These are phyloP conservation scores for Ailuropoda melanoleuca DNA, from an alignment of 2,113 vertebrate genomes.

Conservation along the genomic window DNA sequence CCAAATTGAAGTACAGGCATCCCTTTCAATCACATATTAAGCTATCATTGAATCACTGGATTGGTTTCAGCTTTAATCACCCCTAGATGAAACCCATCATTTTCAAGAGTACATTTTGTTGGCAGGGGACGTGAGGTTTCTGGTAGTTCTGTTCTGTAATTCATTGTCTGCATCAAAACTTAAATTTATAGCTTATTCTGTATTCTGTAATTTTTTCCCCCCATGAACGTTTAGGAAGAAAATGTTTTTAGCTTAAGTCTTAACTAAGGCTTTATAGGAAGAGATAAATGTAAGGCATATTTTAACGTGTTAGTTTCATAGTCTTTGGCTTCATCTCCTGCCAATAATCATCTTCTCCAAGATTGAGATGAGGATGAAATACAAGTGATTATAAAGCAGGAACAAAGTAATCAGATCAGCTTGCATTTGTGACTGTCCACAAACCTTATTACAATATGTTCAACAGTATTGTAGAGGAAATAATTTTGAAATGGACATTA, in stretches of 20 bases:
- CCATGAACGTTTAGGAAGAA: neutral
- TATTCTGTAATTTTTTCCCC: neutral
- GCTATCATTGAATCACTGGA: neutral
- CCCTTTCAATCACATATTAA: conserved; percentile 31
- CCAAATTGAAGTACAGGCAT: neutral
- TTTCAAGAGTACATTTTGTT: conserved; percentile 52
- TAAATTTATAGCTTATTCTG: conserved; percentile 30
- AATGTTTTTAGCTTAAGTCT: neutral
- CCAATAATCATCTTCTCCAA: neutral
- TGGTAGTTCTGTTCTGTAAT: neutral
- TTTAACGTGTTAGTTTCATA: conserved; percentile 8
- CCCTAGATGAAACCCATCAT: neutral
- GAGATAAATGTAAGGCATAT: neutral
- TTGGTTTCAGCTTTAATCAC: conserved; percentile 34
- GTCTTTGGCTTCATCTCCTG: neutral
- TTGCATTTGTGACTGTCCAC: neutral
- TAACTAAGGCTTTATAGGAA: neutral
- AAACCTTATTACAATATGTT: neutral
- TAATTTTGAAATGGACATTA: neutral
- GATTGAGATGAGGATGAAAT: neutral
- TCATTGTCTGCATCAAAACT: conserved; percentile 37
- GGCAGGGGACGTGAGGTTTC: neutral
- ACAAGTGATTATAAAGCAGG: neutral
- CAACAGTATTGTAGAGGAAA: neutral
- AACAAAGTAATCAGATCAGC: neutral